Evolutionary conservation across 2,888 invertebrate species (phyloP), one percentile per base, ranked within the genome.

Genomic region (Noctua pronuba): DNA sequence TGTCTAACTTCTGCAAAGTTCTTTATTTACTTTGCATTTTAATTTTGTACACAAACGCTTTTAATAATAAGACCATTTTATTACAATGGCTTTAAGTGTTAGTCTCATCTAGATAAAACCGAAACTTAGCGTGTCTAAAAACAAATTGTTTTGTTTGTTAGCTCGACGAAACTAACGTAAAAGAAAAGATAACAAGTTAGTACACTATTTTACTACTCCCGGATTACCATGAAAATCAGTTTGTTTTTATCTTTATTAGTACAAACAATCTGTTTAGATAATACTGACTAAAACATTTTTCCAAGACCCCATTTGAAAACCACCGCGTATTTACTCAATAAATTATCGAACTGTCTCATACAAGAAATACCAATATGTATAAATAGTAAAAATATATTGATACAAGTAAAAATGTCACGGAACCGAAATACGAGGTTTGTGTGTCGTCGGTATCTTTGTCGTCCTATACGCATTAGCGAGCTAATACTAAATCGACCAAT

Each of bases 381-480:
- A 80, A 85, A 79, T 87, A 82, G 41, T 88, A 88, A 87, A 88
- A 81, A 81, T 82, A 79, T 87, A 85, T 87, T 85, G 67, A 79
- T 77, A 67, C 71, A 78, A 71, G 75, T 73, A 79, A 84, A 89
- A 83, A 86, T 87, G 86, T 88, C 90, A 89, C 88, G 82, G 60
- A 75, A 73, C 79, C 77, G 77, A 85, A 82, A 80, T 77, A 75
- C 76, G 75, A 80, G 49, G 69, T 73, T 67, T 81, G 73, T 83
- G 81, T 80, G 78, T 49, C 73, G 88, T 87, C 93, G 93, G 92
- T 88, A 75, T 87, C 91, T 92, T 92, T 93, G 90, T 89, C 88
- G 80, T 89, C 90, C 88, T 89, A 85, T 87, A 85, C 86, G 86
- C 90, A 93, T 95, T 94, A 95, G 92, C 93, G 88, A 88, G 88